Evolutionary conservation across 2,113 vertebrate genomes (phyloP).

Genomic region (Vulpes ferrilata): DNA sequence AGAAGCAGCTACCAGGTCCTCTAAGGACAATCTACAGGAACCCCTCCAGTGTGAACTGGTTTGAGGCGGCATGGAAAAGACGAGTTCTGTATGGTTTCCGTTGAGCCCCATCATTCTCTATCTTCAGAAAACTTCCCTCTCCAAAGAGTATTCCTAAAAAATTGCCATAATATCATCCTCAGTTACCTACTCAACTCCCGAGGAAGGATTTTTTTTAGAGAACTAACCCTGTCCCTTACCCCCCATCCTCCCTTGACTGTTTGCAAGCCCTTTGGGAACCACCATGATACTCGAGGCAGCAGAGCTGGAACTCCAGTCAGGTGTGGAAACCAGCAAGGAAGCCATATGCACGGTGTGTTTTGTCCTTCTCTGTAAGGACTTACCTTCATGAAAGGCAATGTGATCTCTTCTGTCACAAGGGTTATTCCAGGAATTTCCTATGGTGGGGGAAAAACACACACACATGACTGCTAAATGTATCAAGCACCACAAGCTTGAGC

Average conservation of each 20-base stretch:
- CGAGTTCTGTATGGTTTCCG: neutral
- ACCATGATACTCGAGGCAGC: neutral
- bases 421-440: slow-evolving; percentile 91
- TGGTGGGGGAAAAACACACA: slow-evolving; percentile 20
- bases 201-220: neutral
- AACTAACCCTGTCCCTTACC: neutral
- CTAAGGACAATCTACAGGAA: neutral
- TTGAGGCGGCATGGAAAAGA: neutral
- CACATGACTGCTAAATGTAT: neutral
- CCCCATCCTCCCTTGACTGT: neutral
- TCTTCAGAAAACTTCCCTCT: neutral
- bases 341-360: rapidly evolving
- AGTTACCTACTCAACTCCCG: no score
- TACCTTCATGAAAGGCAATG: slow-evolving; percentile 91
- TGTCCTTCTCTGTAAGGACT: neutral
- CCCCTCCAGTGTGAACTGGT: neutral
- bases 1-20: neutral
- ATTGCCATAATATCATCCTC: neutral
- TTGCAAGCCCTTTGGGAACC: neutral
- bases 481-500: neutral
- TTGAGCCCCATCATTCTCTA: neutral
- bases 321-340: neutral
- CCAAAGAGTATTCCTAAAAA: neutral
- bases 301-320: neutral
- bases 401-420: slow-evolving; percentile 90